phyloP scores from a whole-genome alignment of 1,140 invertebrate genomes.

The Pogonomyrmex barbatus region DNA sequence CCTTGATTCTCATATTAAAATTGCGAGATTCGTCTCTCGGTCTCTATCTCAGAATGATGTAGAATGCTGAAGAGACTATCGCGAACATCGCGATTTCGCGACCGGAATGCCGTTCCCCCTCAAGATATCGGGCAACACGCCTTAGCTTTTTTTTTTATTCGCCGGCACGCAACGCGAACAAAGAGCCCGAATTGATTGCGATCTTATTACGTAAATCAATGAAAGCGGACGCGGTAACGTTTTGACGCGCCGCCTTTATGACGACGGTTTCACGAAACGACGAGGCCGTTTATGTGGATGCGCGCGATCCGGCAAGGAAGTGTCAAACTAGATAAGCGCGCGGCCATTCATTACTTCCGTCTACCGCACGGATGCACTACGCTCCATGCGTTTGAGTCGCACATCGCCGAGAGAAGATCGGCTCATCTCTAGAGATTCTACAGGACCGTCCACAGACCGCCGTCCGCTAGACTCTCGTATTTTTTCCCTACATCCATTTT shows the following conservation, averaged over 20 bases:
- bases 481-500: neutral
- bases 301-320: constrained; percentile 73
- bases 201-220: constrained; percentile 49
- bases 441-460: neutral
- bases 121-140: constrained; percentile 16
- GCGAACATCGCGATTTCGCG: neutral
- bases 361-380: constrained; percentile 61
- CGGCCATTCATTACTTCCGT: constrained; percentile 71
- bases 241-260: neutral
- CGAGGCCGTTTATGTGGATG: constrained; percentile 31
- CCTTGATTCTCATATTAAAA: neutral
- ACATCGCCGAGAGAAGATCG: constrained; percentile 45
- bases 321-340: constrained; percentile 77
- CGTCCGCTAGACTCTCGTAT: neutral
- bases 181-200: constrained; percentile 27
- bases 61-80: neutral
- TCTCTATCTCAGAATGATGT: neutral
- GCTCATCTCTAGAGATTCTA: constrained; percentile 43
- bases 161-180: neutral
- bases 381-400: constrained; percentile 54
- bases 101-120: constrained; percentile 35
- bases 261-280: constrained; percentile 2
- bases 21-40: neutral
- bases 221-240: constrained; percentile 14
- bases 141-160: no score